Conservation (phyloP, 2,113 vertebrate species). For the Crotalus horridus region DNA sequence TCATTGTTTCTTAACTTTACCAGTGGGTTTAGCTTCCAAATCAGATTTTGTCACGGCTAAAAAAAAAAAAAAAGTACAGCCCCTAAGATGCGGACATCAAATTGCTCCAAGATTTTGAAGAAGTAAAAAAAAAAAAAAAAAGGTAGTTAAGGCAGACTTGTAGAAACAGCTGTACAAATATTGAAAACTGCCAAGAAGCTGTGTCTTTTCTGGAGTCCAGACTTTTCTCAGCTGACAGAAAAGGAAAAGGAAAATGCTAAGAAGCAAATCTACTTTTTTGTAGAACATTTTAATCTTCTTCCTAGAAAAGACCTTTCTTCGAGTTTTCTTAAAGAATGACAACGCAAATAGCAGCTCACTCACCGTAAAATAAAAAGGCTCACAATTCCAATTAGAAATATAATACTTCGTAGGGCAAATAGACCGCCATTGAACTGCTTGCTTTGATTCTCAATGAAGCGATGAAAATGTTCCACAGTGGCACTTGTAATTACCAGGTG, state of each 20-base stretch:
- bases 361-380: not conserved
- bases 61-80: not conserved
- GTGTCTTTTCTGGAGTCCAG: constrained; percentile 35
- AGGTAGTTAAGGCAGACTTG: constrained; percentile 23
- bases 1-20: too few relatives aligned
- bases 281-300: not conserved
- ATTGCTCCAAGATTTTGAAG: constrained; percentile 10
- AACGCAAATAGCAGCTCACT: not conserved
- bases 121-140: not conserved
- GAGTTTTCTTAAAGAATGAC: not conserved
- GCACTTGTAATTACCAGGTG: not conserved
- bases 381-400: not conserved
- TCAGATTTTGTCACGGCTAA: constrained; percentile 7
- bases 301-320: fast-evolving
- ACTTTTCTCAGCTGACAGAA: constrained; percentile 17
- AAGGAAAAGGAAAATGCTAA: not conserved
- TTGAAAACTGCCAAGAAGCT: constrained; percentile 22
- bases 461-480: not conserved
- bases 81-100: not conserved
- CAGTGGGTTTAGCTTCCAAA: not conserved
- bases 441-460: not conserved
- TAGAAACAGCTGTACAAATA: constrained; percentile 60
- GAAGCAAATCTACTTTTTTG: constrained; percentile 26
- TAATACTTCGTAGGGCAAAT: not conserved
- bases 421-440: not conserved